Evolutionary conservation across 1,140 invertebrate species (phyloP).

Genomic region (Trichonephila clavipes): DNA sequence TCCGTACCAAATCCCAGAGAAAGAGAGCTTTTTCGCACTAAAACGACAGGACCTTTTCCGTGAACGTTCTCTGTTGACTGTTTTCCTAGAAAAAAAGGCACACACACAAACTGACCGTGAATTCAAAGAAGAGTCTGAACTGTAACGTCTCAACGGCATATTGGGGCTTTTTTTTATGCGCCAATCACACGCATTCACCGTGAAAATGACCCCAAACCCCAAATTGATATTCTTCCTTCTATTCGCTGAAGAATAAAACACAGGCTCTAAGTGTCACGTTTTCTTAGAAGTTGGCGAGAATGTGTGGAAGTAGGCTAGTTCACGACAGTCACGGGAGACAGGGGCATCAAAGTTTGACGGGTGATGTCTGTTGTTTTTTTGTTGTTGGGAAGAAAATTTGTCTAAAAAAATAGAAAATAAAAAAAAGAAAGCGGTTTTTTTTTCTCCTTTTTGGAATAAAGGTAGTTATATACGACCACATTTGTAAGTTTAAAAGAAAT

Average conservation of each 20-base stretch:
- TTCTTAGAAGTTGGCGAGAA: conserved; percentile 3
- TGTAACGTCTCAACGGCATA: not conserved
- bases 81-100: not conserved
- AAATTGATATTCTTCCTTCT: not conserved
- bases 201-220: conserved; percentile 19
- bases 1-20: not conserved
- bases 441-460: no score
- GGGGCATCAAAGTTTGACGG: no score
- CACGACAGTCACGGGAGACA: not conserved
- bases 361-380: not conserved
- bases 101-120: not conserved
- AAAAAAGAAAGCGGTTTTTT: no score
- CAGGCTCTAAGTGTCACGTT: not conserved
- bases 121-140: not conserved
- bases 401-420: no score
- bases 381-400: no score
- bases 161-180: not conserved
- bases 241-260: not conserved
- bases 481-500: no score
- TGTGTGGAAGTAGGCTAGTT: not conserved
- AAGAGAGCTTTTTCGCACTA: not conserved
- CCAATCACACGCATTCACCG: conserved; percentile 2
- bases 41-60: not conserved
- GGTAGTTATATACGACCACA: no score
- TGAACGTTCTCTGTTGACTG: not conserved